A percentile compares a stretch with the other conserved stretches of the same genome.
phyloP scores from a whole-genome alignment of 2,888 invertebrate genomes.

The Trichacis sp. region DNA sequence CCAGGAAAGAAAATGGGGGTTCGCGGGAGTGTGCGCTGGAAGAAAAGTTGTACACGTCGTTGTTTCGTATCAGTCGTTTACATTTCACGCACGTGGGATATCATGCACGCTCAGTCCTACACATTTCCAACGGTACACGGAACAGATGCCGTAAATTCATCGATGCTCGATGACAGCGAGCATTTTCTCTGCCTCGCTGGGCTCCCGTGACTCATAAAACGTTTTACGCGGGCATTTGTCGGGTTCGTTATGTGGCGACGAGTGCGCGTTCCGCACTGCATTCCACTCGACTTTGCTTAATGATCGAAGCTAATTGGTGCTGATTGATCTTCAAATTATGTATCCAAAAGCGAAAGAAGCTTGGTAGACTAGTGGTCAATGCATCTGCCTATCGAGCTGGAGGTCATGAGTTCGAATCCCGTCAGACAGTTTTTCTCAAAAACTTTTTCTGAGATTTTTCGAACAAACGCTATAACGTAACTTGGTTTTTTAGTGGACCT shows the following conservation, averaged over 20 bases:
- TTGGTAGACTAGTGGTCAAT: too few species aligned
- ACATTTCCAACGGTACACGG: neutral
- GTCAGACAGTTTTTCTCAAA: too few species aligned
- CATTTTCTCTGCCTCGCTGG: neutral
- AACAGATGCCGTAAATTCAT: neutral
- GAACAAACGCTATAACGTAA: too few species aligned
- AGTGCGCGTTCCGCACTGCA: neutral
- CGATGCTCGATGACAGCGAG: slow-evolving; percentile 2
- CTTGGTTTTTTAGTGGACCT: too few species aligned
- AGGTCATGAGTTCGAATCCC: too few species aligned
- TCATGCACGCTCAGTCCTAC: neutral
- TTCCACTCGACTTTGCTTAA: neutral
- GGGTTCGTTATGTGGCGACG: neutral
- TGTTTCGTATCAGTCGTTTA: slow-evolving; percentile 2
- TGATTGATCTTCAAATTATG: too few species aligned
- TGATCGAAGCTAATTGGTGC: slow-evolving; percentile 3
- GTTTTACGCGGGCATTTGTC: neutral
- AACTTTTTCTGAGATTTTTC: too few species aligned
- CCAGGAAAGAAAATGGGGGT: too few species aligned
- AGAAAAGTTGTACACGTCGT: neutral
- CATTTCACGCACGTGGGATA: neutral
- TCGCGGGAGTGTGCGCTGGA: neutral
- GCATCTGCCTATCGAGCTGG: too few species aligned
- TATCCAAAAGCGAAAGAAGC: too few species aligned
- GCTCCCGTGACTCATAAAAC: slow-evolving; percentile 1